Evolutionary conservation across 37 sponge, comb jelly and placozoan species (phyloP).

Genomic region (Chondrosia reniformis): DNA sequence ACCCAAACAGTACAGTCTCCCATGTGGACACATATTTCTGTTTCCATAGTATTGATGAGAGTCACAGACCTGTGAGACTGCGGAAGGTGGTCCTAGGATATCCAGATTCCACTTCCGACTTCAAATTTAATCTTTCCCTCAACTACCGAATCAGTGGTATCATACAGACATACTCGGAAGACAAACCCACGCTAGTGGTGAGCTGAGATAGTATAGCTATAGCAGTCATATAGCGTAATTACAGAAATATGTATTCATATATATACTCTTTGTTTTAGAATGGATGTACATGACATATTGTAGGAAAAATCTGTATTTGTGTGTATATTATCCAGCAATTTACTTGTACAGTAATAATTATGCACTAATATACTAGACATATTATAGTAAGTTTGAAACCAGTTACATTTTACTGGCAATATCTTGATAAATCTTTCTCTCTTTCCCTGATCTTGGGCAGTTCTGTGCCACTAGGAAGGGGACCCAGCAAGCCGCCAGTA

Average conservation of each 20-base stretch:
- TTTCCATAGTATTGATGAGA: conserved; percentile 78
- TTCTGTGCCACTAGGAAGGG: conserved; percentile 98
- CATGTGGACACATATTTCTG: not conserved
- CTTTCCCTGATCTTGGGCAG: conserved; percentile 5
- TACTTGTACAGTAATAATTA: not conserved
- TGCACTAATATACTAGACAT: not conserved
- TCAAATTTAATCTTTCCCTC: conserved; percentile 91
- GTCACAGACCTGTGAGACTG: conserved; percentile 91
- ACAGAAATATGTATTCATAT: not conserved
- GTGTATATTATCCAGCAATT: not conserved
- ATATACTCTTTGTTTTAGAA: not conserved
- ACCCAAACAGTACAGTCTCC: not conserved
- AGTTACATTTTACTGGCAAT: not conserved
- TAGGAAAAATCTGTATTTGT: not conserved
- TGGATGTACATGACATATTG: not conserved
- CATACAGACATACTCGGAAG: conserved; percentile 87
- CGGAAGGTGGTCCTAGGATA: conserved; percentile 90
- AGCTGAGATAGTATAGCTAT: not conserved
- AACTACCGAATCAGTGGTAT: conserved; percentile 87
- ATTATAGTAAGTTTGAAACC: not conserved
- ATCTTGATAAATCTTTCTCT: not conserved
- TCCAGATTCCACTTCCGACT: conserved; percentile 71
- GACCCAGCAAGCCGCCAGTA: conserved; percentile 90
- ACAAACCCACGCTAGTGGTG: conserved; percentile 93
- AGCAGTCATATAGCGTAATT: not conserved